Conservation (phyloP, 2,113 vertebrate genomes). For the Alectura lathami region DNA sequence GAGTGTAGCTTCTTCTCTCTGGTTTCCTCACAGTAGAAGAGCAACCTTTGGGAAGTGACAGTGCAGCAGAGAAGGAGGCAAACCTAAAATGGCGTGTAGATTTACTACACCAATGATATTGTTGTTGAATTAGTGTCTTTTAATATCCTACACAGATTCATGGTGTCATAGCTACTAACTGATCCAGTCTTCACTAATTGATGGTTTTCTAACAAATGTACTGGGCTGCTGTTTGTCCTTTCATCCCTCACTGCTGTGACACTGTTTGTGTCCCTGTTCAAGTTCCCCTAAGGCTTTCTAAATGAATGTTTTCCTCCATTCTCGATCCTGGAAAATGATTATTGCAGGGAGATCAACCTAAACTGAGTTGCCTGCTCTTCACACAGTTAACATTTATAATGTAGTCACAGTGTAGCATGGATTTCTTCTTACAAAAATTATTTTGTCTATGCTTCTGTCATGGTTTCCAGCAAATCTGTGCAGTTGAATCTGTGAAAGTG, state of each 20-base stretch:
- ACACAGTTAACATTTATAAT: background rate
- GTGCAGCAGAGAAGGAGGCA: fast-evolving
- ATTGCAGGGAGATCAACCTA: background rate
- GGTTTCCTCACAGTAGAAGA: background rate
- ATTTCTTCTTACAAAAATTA: background rate
- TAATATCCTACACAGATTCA: background rate
- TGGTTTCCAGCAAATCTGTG: too few species aligned
- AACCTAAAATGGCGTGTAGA: fast-evolving
- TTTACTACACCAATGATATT: background rate
- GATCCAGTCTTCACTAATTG: background rate
- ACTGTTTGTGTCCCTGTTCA: background rate
- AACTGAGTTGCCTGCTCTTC: background rate
- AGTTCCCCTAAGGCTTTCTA: background rate
- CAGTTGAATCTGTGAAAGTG: too few species aligned
- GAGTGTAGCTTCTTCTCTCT: background rate
- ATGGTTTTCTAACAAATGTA: background rate
- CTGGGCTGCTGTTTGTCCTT: background rate
- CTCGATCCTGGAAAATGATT: background rate
- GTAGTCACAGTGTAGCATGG: background rate
- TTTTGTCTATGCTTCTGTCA: too few species aligned
- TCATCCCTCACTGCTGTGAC: background rate
- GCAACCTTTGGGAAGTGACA: background rate
- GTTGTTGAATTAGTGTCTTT: background rate
- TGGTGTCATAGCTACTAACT: background rate
- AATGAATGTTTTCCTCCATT: background rate